These are phyloP conservation scores for Bombus sylvicola DNA, from an alignment of 1,140 invertebrate genomes.

Conservation along the genomic window DNA sequence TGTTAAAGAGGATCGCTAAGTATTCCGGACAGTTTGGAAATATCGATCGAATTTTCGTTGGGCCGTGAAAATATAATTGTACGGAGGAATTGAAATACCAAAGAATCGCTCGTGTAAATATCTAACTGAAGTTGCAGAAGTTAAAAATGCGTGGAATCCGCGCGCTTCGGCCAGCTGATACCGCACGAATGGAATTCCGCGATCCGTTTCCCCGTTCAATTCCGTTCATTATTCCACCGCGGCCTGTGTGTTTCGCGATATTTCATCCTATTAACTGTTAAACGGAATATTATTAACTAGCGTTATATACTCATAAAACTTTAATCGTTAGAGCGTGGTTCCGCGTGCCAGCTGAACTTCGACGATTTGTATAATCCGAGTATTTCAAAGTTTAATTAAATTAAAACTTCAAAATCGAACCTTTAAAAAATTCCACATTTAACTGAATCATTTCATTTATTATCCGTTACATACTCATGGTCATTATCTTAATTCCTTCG, in stretches of 20 bases:
- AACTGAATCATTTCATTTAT: neutral
- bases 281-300: constrained; percentile 21
- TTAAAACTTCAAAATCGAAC: neutral
- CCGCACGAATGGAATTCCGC: constrained; percentile 35
- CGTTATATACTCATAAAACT: neutral
- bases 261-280: constrained; percentile 24
- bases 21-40: too few species aligned
- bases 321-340: neutral
- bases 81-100: neutral
- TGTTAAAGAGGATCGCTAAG: neutral
- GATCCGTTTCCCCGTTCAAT: constrained; percentile 31
- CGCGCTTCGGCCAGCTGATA: constrained; percentile 6
- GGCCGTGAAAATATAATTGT: neutral
- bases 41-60: neutral
- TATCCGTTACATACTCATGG: neutral
- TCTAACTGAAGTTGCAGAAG: constrained; percentile 11
- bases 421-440: neutral
- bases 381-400: neutral
- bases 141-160: constrained; percentile 26
- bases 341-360: neutral
- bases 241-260: constrained; percentile 22
- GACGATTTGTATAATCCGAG: neutral
- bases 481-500: neutral
- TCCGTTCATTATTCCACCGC: constrained; percentile 26
- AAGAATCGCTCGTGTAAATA: constrained; percentile 40